Percentiles rank a stretch among this genome's conserved stretches.
Evolutionary conservation across 2,113 vertebrate species (phyloP).

Genomic region (Saccopteryx leptura): DNA sequence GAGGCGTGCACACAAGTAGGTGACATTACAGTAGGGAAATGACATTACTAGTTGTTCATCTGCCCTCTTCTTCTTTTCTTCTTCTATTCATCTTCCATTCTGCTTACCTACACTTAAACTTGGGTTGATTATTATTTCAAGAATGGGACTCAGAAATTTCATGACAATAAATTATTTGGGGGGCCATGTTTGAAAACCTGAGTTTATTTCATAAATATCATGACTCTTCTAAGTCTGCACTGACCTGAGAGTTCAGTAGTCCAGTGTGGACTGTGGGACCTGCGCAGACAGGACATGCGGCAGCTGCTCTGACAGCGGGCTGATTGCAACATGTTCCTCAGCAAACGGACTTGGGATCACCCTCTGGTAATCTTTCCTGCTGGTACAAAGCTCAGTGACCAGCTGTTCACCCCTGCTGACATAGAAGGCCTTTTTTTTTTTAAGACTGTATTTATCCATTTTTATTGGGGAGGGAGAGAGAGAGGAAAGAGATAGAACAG

Average conservation of each 20-base stretch:
- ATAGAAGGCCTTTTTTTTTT: not conserved
- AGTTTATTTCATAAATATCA: not conserved
- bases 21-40: not conserved
- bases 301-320: not conserved
- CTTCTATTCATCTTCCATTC: not conserved
- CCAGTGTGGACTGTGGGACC: not conserved
- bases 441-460: too few species aligned
- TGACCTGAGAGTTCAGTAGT: not conserved
- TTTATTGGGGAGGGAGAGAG: too few species aligned
- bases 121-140: not conserved
- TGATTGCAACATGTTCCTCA: not conserved
- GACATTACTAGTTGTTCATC: not conserved
- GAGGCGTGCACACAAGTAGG: not conserved
- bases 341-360: not conserved
- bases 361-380: not conserved
- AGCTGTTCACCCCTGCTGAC: not conserved
- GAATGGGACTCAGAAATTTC: not conserved
- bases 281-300: fast-evolving
- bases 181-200: not conserved
- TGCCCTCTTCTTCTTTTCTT: not conserved
- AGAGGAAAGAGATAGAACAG: too few species aligned
- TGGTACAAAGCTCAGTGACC: not conserved
- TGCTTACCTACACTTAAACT: not conserved
- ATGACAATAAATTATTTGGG: not conserved
- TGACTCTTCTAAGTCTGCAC: not conserved